These are phyloP conservation scores for Trichosurus vulpecula DNA, from an alignment of 2,797 vertebrate species.

Conservation along the genomic window DNA sequence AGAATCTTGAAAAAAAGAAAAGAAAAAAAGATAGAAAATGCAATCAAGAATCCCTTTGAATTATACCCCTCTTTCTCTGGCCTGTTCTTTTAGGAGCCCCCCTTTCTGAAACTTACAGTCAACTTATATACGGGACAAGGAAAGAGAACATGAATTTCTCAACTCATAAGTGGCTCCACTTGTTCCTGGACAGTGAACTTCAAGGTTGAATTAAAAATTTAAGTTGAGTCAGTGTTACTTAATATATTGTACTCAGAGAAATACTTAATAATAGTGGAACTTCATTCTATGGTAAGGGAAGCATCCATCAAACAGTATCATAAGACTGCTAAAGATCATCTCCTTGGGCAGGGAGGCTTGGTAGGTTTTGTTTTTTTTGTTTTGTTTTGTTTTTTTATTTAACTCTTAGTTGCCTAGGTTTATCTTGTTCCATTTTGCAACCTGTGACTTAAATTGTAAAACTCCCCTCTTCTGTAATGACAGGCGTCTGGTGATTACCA, in stretches of 20 bases:
- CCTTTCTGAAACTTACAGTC: slow-evolving; percentile 25
- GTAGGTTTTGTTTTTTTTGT: not conserved
- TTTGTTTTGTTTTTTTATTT: not conserved
- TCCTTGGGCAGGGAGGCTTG: not conserved
- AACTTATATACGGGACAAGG: not conserved
- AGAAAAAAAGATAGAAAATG: not conserved
- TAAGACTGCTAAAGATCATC: not conserved
- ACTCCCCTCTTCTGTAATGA: not conserved
- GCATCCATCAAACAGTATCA: not conserved
- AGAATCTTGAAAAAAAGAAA: not conserved
- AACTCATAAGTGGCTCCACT: not conserved
- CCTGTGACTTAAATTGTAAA: not conserved
- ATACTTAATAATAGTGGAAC: not conserved
- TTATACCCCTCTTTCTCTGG: slow-evolving; percentile 35
- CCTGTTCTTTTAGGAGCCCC: slow-evolving; percentile 28
- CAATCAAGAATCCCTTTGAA: slow-evolving; percentile 38
- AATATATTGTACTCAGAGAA: slow-evolving; percentile 10
- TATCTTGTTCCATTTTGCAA: not conserved
- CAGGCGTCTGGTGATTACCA: not conserved
- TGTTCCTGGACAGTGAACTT: slow-evolving; percentile 2
- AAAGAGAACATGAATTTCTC: slow-evolving; percentile 12
- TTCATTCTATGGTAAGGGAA: not conserved
- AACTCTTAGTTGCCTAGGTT: not conserved
- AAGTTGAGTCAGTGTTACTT: not conserved
- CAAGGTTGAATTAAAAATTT: slow-evolving; percentile 13